Evolutionary conservation across 2,113 vertebrate species (phyloP).

Genomic region (Nicator chloris): DNA sequence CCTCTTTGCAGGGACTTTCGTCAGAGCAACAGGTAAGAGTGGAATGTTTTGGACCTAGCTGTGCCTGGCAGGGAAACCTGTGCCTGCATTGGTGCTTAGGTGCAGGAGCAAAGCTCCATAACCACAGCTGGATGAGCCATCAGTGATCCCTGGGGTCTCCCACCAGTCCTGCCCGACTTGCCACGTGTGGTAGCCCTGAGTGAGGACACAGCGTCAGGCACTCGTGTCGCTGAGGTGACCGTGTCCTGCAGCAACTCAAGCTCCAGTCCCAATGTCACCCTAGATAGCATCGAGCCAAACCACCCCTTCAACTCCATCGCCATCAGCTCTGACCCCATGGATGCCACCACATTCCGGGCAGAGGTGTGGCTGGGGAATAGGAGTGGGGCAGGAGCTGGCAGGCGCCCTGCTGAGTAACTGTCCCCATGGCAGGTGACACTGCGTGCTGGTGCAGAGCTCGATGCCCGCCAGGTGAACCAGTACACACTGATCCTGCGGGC

Average conservation of each 20-base stretch:
- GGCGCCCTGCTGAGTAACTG: accelerated
- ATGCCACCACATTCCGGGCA: neutral
- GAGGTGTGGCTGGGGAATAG: neutral
- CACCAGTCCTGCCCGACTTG: slow-evolving; percentile 25
- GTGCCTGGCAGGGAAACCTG: neutral
- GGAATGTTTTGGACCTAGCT: accelerated
- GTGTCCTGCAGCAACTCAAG: slow-evolving; percentile 48
- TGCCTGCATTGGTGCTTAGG: accelerated
- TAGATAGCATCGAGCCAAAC: accelerated
- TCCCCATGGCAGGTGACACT: slow-evolving; percentile 61
- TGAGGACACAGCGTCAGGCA: slow-evolving; percentile 6
- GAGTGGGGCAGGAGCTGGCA: accelerated
- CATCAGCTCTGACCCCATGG: neutral
- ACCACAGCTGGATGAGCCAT: accelerated
- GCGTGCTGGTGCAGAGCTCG: slow-evolving; percentile 41
- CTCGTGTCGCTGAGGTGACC: neutral
- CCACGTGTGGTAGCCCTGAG: slow-evolving; percentile 42
- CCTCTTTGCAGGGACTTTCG: neutral
- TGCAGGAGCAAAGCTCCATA: neutral
- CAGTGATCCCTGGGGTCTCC: neutral
- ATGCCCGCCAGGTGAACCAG: slow-evolving; percentile 51
- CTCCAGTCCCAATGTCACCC: slow-evolving; percentile 2
- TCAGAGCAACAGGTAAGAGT: slow-evolving; percentile 17
- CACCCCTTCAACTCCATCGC: slow-evolving; percentile 26
- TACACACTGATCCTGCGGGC: slow-evolving; percentile 58